A percentile compares a stretch with the other conserved stretches of the same genome.
phyloP scores from a whole-genome alignment of 2,888 invertebrate species.

The Rhodophaea formosa region DNA sequence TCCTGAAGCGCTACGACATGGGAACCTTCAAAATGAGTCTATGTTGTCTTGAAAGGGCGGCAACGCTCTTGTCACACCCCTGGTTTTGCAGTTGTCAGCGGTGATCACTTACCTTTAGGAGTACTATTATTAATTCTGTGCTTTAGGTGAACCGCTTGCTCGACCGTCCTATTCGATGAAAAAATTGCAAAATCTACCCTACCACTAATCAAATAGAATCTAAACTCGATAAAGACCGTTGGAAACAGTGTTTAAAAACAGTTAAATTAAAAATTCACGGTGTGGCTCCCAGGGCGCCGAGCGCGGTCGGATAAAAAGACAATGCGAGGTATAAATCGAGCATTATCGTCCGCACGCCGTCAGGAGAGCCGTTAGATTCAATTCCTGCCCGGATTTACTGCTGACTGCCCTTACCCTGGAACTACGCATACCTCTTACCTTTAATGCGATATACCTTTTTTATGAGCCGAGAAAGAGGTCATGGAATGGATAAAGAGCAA shows the following conservation, averaged over 20 bases:
- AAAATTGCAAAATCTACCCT: neutral
- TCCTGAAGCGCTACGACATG: too few species aligned
- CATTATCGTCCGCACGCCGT: slow-evolving; percentile 61
- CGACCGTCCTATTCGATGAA: too few species aligned
- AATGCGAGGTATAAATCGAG: slow-evolving; percentile 61
- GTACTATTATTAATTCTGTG: too few species aligned
- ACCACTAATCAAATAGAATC: neutral
- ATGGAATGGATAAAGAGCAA: neutral
- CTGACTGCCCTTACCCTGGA: slow-evolving; percentile 33
- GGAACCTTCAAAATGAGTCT: too few species aligned
- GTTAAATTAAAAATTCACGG: slow-evolving; percentile 42
- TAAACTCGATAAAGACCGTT: neutral
- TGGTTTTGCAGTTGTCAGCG: too few species aligned
- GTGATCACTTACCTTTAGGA: too few species aligned
- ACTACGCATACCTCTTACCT: slow-evolving; percentile 30
- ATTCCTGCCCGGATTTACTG: slow-evolving; percentile 60
- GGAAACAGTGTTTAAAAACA: slow-evolving; percentile 30
- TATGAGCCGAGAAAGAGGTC: slow-evolving; percentile 5
- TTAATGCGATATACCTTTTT: slow-evolving; percentile 24
- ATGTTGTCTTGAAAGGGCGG: too few species aligned
- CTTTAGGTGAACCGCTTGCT: too few species aligned
- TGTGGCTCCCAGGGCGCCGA: slow-evolving; percentile 23
- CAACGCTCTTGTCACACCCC: too few species aligned
- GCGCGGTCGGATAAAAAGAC: slow-evolving; percentile 41
- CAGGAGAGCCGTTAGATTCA: slow-evolving; percentile 69